These are phyloP conservation scores for Phocoena sinus DNA, from an alignment of 2,113 vertebrate species.

Conservation along the genomic window DNA sequence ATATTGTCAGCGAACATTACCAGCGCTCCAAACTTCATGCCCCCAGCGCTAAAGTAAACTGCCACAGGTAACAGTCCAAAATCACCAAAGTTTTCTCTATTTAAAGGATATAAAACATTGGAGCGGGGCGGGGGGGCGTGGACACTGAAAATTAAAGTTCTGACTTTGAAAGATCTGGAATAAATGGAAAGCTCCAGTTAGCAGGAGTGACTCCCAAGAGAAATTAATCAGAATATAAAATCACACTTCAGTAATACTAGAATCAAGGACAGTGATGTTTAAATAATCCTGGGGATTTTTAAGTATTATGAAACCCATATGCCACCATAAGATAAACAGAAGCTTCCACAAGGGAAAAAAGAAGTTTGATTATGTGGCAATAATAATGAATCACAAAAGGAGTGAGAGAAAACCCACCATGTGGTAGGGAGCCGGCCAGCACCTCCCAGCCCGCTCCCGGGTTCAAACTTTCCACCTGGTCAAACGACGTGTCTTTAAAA, in stretches of 20 bases:
- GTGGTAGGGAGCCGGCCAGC: too few relatives aligned
- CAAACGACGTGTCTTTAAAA: neutral
- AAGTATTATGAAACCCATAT: neutral
- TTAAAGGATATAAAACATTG: neutral
- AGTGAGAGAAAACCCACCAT: accelerated
- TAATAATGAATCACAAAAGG: neutral
- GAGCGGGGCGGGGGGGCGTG: accelerated
- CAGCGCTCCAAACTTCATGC: neutral
- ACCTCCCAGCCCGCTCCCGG: too few relatives aligned
- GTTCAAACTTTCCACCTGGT: neutral
- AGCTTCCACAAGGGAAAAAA: neutral
- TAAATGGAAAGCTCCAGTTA: neutral
- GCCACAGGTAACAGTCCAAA: neutral
- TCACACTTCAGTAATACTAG: neutral
- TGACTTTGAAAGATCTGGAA: neutral
- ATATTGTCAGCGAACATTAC: neutral
- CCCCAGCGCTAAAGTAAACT: neutral
- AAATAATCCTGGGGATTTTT: neutral
- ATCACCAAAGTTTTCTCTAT: neutral
- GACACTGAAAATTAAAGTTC: neutral
- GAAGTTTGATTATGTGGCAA: neutral
- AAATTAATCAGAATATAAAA: neutral
- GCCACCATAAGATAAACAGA: neutral
- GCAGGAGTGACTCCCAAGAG: neutral
- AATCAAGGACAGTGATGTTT: neutral